A percentile compares a stretch with the other conserved stretches of the same genome.
phyloP scores from a whole-genome alignment of 2,113 vertebrate species.

The Eretmochelys imbricata region DNA sequence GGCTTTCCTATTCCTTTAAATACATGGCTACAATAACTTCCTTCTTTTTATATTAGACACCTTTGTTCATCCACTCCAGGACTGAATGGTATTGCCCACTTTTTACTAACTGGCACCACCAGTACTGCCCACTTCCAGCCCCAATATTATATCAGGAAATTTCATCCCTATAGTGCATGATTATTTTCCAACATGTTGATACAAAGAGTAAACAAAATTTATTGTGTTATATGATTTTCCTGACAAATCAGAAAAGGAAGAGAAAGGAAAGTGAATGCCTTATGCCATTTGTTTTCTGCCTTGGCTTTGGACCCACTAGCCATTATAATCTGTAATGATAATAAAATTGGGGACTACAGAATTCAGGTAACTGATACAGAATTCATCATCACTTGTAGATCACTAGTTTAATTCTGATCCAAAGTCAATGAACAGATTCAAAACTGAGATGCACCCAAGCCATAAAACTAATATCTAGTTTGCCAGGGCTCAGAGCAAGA shows the following conservation, averaged over 20 bases:
- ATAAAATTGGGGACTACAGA: not conserved
- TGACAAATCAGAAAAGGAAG: not conserved
- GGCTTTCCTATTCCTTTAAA: not conserved
- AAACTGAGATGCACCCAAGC: not conserved
- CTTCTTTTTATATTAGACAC: not conserved
- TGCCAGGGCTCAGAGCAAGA: not conserved
- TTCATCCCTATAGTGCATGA: not conserved
- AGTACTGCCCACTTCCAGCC: not conserved
- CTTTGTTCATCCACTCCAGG: not conserved
- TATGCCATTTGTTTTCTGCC: not conserved
- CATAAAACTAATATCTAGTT: not conserved
- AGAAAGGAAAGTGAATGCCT: not conserved
- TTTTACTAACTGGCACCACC: not conserved
- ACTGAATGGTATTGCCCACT: not conserved
- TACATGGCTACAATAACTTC: not conserved
- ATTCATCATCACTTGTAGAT: not conserved
- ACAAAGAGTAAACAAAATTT: constrained; percentile 9
- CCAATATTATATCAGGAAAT: not conserved
- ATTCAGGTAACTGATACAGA: not conserved
- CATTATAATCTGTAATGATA: not conserved
- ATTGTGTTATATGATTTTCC: not conserved
- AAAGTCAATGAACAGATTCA: not conserved
- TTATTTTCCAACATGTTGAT: not conserved
- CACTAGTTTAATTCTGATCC: not conserved
- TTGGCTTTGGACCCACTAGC: not conserved